Base-by-base conservation (phyloP, 2,888 invertebrate species). In the Zeuzera pyrina region DNA sequence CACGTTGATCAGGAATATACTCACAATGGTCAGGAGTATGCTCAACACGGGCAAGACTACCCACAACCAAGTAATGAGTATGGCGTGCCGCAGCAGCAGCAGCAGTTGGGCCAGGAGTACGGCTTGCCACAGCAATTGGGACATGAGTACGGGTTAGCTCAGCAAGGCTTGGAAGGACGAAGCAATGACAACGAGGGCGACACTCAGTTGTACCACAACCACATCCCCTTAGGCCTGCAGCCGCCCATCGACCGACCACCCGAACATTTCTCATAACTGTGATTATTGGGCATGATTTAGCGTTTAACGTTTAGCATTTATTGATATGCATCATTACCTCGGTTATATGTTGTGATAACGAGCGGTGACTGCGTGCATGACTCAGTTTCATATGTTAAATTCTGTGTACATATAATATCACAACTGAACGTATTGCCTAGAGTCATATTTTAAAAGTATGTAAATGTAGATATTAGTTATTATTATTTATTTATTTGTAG, bases 221-320 rank as follows among this genome's bases (percentile, higher is more conserved):
- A 83, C 51, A 79, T 84, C 37, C 83, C 84, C 0, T 55, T 77
- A 10, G 72, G 69, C 4, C 60, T 79, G 15, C 79, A 81, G 52
- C 72, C 66, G n/a, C 83, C 83, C 2, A 60, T 78, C 21, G 74
- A 81, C 43, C 60, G 77, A 19, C 76, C 81, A 3, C 63, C 77
- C n/a, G 83, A 81, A 25, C 63, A 79, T 44, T 83, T 83, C 56
- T 67, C 62, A 45, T 81, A 74, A 54, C 42, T 24, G 38, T n/a
- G n/a, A n/a, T n/a, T n/a, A n/a, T n/a, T n/a, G n/a, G n/a, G n/a
- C n/a, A n/a, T n/a, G n/a, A n/a, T n/a, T n/a, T n/a, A n/a, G n/a
- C n/a, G n/a, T n/a, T n/a, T n/a, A n/a, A n/a, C n/a, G n/a, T n/a
- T n/a, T n/a, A n/a, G n/a, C n/a, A n/a, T n/a, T n/a, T n/a, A n/a